Base-by-base conservation (phyloP, 2,888 invertebrate genomes). In the Rhogogaster chlorosoma region DNA sequence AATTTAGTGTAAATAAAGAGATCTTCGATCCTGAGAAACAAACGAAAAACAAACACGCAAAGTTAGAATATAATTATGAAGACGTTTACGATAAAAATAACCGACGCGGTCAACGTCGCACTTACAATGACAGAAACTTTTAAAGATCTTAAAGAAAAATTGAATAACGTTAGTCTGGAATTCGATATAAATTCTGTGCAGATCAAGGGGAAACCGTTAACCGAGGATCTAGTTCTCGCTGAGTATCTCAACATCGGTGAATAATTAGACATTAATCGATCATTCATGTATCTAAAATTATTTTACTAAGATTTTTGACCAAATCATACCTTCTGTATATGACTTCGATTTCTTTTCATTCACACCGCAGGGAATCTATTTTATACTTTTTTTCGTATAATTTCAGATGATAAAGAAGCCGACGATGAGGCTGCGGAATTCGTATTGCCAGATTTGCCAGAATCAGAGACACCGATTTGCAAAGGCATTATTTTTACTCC, bases 381-480 rank as follows among this genome's bases (percentile, higher is more conserved):
- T 22, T 9, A 67, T 15, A 29, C n/a, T n/a, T 57, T 32, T 26
- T 10, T 2, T 57, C 10, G 12, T n/a, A 78, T 32, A n/a, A 77
- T 42, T 84, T 29, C 64, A 84, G 84, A 64, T 49, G 32, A 77
- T 45, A 84, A 26, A 57, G 78, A 67, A 7, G n/a, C 15, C 2
- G 82, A 82, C 9, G 82, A 85, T 5, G 84, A 85, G 15, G 38
- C 57, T 7, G 22, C 42, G 9, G 84, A 85, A 71, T 85, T 85
- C 18, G 84, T 85, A 7, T 29, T 85, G 18, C 82, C 84, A 82
- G 84, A 85, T 85, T 53, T 85, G 9, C 70, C 84, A 38, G 84
- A 85, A 70, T 64, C 71, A 10, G 71, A 10, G 38, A 42, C 67
- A 7, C 32, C 9, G 29, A 26, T n/a, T 67, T 26, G 45, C 45